Evolutionary conservation across 2,113 vertebrate genomes (phyloP).

Genomic region (Oncorhynchus clarkii): DNA sequence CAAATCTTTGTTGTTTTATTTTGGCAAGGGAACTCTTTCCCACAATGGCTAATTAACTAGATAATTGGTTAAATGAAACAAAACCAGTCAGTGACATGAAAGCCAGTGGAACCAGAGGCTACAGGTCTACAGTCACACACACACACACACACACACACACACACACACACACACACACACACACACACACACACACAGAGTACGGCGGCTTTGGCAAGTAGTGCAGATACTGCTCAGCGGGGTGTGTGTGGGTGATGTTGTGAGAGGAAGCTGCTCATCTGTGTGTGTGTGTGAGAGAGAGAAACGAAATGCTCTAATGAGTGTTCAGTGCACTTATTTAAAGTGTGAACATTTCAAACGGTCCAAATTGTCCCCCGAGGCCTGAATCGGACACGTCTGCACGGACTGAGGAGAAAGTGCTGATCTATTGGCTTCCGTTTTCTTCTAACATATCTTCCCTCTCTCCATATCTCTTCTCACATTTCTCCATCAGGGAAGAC

Average conservation of each 20-base stretch:
- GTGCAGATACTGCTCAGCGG: constrained; percentile 3
- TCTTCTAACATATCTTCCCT: too few species aligned
- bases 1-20: too few species aligned
- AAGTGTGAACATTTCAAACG: too few species aligned
- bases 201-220: background rate
- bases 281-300: background rate
- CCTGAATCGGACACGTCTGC: too few species aligned
- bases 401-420: too few species aligned
- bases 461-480: too few species aligned
- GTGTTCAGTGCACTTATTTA: too few species aligned
- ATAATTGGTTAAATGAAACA: constrained; percentile 44
- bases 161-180: too few species aligned
- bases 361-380: too few species aligned
- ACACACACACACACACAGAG: background rate
- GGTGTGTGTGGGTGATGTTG: too few species aligned
- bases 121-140: background rate
- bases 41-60: constrained; percentile 38
- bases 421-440: too few species aligned
- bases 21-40: constrained; percentile 1
- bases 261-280: background rate
- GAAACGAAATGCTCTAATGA: background rate
- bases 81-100: constrained; percentile 31
- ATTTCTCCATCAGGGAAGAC: too few species aligned
- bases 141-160: background rate
- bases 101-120: constrained; percentile 14